phyloP scores from a whole-genome alignment of 2,888 invertebrate species.

The Sphaerophoria taeniata region DNA sequence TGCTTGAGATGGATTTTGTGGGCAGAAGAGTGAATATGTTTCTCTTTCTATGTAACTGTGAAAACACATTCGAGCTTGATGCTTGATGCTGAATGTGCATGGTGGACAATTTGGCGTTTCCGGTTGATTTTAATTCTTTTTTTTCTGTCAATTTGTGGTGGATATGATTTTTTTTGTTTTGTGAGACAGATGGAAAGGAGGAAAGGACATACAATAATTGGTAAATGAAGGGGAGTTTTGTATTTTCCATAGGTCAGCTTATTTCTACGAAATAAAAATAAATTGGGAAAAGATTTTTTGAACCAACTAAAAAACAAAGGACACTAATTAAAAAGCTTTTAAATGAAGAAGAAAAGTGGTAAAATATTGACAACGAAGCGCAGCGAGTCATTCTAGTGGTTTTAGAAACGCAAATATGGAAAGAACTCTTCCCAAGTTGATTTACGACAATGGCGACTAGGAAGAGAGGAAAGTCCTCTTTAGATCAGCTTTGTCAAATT shows the following conservation, averaged over 20 bases:
- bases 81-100: constrained; percentile 10
- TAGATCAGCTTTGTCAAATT: too few species aligned
- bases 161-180: background rate
- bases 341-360: background rate
- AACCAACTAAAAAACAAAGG: background rate
- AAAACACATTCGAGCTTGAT: background rate
- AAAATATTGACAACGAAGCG: background rate
- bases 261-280: constrained; percentile 8
- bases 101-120: constrained; percentile 44
- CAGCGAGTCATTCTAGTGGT: too few species aligned
- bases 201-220: constrained; percentile 31
- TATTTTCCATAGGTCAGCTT: constrained; percentile 1
- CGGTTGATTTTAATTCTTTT: constrained; percentile 38
- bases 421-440: too few species aligned
- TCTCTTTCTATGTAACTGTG: background rate
- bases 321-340: constrained; percentile 5
- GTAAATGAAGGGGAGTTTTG: constrained; percentile 12
- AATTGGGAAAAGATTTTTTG: background rate
- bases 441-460: too few species aligned
- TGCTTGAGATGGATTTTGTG: constrained; percentile 35
- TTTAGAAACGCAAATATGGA: too few species aligned
- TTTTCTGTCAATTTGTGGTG: constrained; percentile 39
- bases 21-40: background rate
- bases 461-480: too few species aligned
- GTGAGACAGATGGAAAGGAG: background rate